Conservation (phyloP, 2,113 vertebrate species). For the Muntiacus muntjak region DNA sequence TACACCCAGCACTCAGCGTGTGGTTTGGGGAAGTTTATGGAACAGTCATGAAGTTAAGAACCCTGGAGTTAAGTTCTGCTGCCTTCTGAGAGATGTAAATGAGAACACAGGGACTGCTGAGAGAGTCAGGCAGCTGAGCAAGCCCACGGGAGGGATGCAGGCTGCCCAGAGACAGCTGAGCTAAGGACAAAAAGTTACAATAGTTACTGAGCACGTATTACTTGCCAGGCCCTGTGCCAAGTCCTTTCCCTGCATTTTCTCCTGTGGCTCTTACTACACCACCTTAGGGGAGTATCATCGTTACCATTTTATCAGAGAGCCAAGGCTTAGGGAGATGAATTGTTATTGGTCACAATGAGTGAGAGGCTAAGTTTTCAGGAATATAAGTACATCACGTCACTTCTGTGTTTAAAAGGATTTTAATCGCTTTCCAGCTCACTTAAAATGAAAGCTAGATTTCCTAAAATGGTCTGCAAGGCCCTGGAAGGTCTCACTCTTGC, state of each 20-base stretch:
- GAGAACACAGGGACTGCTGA: neutral
- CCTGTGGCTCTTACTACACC: neutral
- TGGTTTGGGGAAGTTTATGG: neutral
- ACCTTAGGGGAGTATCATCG: neutral
- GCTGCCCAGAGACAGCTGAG: neutral
- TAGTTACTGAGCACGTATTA: neutral
- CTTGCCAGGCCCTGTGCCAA: neutral
- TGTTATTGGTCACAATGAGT: neutral
- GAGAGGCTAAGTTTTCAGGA: neutral
- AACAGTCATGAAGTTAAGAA: neutral
- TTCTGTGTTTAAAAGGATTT: neutral
- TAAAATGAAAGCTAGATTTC: neutral
- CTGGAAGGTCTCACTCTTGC: neutral
- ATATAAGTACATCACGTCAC: neutral
- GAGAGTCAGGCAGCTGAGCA: neutral
- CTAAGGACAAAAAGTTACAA: neutral
- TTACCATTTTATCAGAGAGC: neutral
- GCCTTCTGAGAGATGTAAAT: neutral
- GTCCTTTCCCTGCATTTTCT: neutral
- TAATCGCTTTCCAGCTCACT: neutral
- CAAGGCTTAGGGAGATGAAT: neutral
- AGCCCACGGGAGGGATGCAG: neutral
- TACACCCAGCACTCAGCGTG: neutral
- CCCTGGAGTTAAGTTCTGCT: neutral
- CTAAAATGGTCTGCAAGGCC: neutral